Evolutionary conservation across 1,140 invertebrate genomes (phyloP).

Genomic region (Neodiprion fabricii): DNA sequence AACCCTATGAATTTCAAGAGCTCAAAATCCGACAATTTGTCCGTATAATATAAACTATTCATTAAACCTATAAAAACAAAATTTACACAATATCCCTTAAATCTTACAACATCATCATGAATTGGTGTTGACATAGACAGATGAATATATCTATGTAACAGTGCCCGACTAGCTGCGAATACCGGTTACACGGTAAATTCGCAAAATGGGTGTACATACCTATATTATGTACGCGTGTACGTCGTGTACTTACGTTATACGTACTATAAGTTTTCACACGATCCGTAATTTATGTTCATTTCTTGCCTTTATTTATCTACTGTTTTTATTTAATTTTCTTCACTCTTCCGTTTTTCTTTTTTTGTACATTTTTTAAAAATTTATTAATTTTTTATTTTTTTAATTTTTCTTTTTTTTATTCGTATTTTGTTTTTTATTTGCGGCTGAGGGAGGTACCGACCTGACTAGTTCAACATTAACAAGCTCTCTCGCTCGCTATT

Average conservation of each 20-base stretch:
- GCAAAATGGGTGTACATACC: too few species aligned
- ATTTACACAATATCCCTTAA: constrained; percentile 26
- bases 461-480: not conserved
- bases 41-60: not conserved
- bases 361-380: not conserved
- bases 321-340: not conserved
- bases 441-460: not conserved
- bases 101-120: constrained; percentile 19
- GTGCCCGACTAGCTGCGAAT: constrained; percentile 40
- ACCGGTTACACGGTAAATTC: not conserved
- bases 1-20: not conserved
- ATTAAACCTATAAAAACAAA: constrained; percentile 19
- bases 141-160: constrained; percentile 23
- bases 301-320: not conserved
- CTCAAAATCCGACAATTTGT: constrained; percentile 1
- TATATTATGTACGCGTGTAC: too few species aligned
- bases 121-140: not conserved
- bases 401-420: not conserved
- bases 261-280: not conserved
- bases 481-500: not conserved
- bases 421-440: not conserved
- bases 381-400: not conserved
- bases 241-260: too few species aligned
- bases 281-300: not conserved
- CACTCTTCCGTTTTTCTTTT: not conserved